phyloP scores from a whole-genome alignment of 2,797 vertebrate genomes.

The Sebastes iracundus region DNA sequence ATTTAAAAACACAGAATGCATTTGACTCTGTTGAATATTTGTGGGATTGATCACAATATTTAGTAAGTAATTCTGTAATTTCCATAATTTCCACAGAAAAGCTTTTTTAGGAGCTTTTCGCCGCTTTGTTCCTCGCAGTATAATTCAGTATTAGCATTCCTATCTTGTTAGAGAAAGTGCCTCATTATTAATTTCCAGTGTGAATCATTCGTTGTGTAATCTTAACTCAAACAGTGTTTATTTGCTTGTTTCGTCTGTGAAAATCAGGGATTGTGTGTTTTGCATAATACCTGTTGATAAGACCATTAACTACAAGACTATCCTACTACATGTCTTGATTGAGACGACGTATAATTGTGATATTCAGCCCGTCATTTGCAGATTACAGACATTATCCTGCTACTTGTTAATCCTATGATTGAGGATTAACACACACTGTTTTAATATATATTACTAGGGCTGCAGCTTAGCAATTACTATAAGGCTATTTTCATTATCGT shows the following conservation, averaged over 20 bases:
- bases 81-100: conserved; percentile 4
- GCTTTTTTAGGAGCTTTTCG: conserved; percentile 3
- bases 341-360: background rate
- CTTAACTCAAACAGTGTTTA: background rate
- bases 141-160: conserved; percentile 17
- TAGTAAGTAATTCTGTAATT: conserved; percentile 9
- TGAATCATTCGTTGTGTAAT: background rate
- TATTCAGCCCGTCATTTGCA: background rate
- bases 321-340: background rate
- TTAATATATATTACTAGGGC: background rate
- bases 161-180: conserved; percentile 10
- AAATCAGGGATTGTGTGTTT: conserved; percentile 3
- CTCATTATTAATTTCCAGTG: conserved; percentile 14
- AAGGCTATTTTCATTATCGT: background rate
- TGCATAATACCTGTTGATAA: conserved; percentile 60
- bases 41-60: background rate
- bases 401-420: background rate
- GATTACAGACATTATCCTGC: background rate
- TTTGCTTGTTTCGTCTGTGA: background rate
- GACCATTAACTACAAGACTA: background rate
- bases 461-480: background rate
- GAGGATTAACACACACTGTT: background rate
- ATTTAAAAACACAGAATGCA: background rate
- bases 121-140: conserved; percentile 3
- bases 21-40: background rate